Conservation (phyloP, 2,888 invertebrate species). For the Rambutsinella grinnellia region DNA sequence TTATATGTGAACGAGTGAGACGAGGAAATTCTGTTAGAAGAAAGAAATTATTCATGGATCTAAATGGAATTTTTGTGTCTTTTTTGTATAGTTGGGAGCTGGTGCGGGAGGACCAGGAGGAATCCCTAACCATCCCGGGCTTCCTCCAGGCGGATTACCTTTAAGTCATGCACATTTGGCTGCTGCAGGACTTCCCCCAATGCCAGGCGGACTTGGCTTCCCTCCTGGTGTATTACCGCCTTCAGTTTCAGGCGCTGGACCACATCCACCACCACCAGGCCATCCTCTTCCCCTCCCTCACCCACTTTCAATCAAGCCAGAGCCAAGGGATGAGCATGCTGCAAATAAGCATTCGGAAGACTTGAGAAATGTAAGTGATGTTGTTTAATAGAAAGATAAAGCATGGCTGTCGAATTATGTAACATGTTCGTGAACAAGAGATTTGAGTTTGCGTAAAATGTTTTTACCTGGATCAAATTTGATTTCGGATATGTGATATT, state of each 20-base stretch:
- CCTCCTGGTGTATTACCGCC: slow-evolving; percentile 64
- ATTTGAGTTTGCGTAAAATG: no score
- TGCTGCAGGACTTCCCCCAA: slow-evolving; percentile 65
- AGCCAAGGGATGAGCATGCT: slow-evolving; percentile 64
- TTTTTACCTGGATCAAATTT: slow-evolving; percentile 20
- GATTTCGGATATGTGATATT: slow-evolving; percentile 24
- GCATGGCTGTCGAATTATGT: no score
- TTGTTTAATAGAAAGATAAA: no score
- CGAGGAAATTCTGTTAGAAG: no score
- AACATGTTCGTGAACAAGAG: no score
- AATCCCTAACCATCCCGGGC: slow-evolving; percentile 46
- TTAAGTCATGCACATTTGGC: slow-evolving; percentile 62
- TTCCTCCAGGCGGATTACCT: slow-evolving; percentile 64
- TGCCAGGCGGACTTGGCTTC: slow-evolving; percentile 64
- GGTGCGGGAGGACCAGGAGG: slow-evolving; percentile 63
- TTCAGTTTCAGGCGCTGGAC: slow-evolving; percentile 64
- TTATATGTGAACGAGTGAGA: neutral
- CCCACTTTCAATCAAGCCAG: slow-evolving; percentile 63
- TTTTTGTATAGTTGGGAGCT: slow-evolving; percentile 61
- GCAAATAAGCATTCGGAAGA: slow-evolving; percentile 63
- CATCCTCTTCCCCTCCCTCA: slow-evolving; percentile 62
- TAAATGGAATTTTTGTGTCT: slow-evolving; percentile 14
- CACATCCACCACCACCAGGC: slow-evolving; percentile 65
- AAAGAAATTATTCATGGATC: slow-evolving; percentile 7
- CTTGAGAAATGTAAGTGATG: slow-evolving; percentile 63